Evolutionary conservation across 2,113 vertebrate genomes (phyloP).

Genomic region (Fulica atra): DNA sequence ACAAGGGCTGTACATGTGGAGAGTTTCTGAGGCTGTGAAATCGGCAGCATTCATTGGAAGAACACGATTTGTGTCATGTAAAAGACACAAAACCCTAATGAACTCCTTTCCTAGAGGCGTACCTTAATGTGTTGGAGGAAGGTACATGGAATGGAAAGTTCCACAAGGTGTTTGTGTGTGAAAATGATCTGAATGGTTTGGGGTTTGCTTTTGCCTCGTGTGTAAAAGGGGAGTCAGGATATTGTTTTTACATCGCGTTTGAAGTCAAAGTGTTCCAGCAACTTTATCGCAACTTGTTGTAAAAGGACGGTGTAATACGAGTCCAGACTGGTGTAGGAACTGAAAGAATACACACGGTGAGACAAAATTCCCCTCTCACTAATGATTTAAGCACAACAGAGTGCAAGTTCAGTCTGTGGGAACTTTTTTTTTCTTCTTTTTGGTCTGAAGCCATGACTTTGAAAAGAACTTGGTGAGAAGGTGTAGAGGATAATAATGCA

Average conservation of each 20-base stretch:
- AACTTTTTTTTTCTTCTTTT: background rate
- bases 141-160: background rate
- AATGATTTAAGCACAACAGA: background rate
- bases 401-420: background rate
- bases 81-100: background rate
- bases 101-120: background rate
- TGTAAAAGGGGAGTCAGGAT: background rate
- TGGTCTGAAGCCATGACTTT: conserved; percentile 20
- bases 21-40: background rate
- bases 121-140: background rate
- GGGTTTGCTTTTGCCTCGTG: fast-evolving
- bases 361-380: conserved; percentile 6
- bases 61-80: background rate
- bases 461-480: conserved; percentile 11
- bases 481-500: background rate
- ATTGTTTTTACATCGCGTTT: background rate
- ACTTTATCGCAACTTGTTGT: background rate
- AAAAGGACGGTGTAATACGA: background rate
- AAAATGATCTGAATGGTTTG: background rate
- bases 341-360: background rate
- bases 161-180: background rate
- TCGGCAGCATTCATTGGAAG: background rate
- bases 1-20: background rate
- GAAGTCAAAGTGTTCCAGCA: background rate
- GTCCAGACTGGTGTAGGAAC: background rate